Evolutionary conservation across 2,888 invertebrate genomes (phyloP).

Genomic region (Coremacera marginata): DNA sequence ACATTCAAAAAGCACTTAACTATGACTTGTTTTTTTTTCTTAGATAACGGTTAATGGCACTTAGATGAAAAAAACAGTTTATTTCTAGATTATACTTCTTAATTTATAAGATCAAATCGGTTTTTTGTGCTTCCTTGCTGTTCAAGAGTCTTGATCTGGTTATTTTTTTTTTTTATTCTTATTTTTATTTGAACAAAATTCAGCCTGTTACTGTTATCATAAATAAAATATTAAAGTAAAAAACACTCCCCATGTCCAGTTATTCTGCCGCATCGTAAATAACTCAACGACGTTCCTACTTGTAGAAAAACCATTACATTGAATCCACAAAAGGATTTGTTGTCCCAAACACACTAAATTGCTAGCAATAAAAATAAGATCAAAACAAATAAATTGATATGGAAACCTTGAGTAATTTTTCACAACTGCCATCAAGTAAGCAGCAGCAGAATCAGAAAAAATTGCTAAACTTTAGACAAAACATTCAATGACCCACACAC

Average conservation of each 20-base stretch:
- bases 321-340: conserved; percentile 13
- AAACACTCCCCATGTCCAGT: neutral
- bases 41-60: too few species aligned
- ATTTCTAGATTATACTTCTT: too few species aligned
- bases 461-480: neutral
- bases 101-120: too few species aligned
- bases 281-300: neutral
- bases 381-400: conserved; percentile 38
- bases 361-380: conserved; percentile 38
- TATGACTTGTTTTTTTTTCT: too few species aligned
- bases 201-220: too few species aligned
- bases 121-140: too few species aligned
- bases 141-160: too few species aligned
- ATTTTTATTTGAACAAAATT: too few species aligned
- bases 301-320: neutral
- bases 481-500: neutral
- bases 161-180: too few species aligned
- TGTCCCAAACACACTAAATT: conserved; percentile 31
- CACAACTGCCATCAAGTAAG: conserved; percentile 2
- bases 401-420: conserved; percentile 31
- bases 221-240: too few species aligned
- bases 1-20: too few species aligned
- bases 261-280: neutral
- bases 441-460: neutral
- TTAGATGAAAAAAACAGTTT: too few species aligned